Evolutionary conservation across 2,113 vertebrate species (phyloP).

Genomic region (Centrocercus urophasianus): DNA sequence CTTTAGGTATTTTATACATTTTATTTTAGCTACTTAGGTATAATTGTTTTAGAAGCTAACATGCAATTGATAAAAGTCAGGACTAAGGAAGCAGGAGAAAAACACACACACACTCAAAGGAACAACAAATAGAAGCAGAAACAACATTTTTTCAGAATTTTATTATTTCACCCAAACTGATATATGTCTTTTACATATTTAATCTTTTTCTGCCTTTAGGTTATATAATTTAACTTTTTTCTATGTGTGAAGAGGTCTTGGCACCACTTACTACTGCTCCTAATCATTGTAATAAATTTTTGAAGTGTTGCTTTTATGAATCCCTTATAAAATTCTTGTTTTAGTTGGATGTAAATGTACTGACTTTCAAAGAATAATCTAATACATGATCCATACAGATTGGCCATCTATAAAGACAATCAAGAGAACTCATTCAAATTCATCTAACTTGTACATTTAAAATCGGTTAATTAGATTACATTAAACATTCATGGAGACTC

Average conservation of each 20-base stretch:
- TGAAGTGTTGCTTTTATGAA: not conserved
- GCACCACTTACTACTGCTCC: not conserved
- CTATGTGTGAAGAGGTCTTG: not conserved
- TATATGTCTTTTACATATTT: not conserved
- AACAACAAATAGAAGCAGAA: not conserved
- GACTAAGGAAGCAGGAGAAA: not conserved
- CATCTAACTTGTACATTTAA: not conserved
- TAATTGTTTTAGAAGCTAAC: not conserved
- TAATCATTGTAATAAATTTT: not conserved
- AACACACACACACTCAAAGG: not conserved
- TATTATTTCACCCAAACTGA: fast-evolving
- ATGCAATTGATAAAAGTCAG: not conserved
- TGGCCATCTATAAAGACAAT: not conserved
- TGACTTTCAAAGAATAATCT: not conserved
- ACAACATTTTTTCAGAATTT: fast-evolving
- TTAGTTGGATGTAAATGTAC: not conserved
- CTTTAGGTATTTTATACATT: not conserved
- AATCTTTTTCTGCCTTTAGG: not conserved
- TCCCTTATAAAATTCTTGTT: not conserved
- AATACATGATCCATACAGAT: not conserved
- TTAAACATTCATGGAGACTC: not conserved
- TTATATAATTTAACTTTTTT: not conserved
- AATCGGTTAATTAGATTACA: not conserved
- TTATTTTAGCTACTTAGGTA: not conserved
- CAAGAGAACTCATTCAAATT: not conserved